These are phyloP conservation scores for Hermaeophaga mercurialis DNA, from an alignment of 2,888 invertebrate species.

Conservation along the genomic window DNA sequence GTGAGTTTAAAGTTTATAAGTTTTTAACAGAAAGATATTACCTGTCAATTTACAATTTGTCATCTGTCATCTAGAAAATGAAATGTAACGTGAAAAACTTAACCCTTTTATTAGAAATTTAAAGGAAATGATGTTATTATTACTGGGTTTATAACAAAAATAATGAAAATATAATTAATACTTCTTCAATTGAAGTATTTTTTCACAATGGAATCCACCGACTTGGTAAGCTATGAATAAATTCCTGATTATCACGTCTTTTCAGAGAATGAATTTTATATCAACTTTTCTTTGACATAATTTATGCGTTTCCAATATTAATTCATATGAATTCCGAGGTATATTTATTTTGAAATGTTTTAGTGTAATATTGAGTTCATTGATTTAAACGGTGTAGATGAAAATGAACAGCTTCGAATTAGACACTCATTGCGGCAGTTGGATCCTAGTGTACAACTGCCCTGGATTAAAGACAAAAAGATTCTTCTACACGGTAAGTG, in stretches of 20 bases:
- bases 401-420: slow-evolving; percentile 68
- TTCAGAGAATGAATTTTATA: slow-evolving; percentile 5
- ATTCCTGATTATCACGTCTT: slow-evolving; percentile 4
- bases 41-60: slow-evolving; percentile 1
- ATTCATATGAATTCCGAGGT: no score
- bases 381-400: slow-evolving; percentile 74
- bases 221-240: slow-evolving; percentile 18
- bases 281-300: slow-evolving; percentile 18
- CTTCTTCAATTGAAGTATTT: slow-evolving; percentile 21
- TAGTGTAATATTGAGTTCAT: slow-evolving; percentile 65
- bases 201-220: slow-evolving; percentile 15
- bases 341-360: slow-evolving; percentile 17
- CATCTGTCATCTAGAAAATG: slow-evolving; percentile 20
- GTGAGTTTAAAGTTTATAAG: background rate
- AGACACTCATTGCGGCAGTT: slow-evolving; percentile 64
- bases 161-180: slow-evolving; percentile 30
- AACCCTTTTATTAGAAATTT: slow-evolving; percentile 40
- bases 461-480: slow-evolving; percentile 49
- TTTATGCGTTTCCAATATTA: slow-evolving; percentile 5
- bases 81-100: slow-evolving; percentile 47
- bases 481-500: slow-evolving; percentile 28
- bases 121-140: slow-evolving; percentile 29
- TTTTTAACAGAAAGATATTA: slow-evolving; percentile 12
- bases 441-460: slow-evolving; percentile 55
- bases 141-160: slow-evolving; percentile 26